Base-by-base conservation (phyloP, 64 coral and sea anemone species). In the Pocillopora damicornis region DNA sequence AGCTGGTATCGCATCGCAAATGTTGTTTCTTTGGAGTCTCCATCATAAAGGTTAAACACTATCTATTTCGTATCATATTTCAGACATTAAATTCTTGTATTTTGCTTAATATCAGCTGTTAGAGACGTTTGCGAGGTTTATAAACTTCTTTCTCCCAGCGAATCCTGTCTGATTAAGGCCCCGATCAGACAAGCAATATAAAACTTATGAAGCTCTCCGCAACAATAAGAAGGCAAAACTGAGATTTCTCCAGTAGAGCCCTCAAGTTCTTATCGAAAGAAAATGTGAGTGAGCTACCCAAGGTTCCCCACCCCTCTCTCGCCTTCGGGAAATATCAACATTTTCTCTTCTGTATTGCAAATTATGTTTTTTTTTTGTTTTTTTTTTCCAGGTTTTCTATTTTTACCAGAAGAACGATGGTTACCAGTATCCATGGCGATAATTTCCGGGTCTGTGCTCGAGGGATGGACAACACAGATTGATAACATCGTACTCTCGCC, bases 381-480 rank as follows among this genome's bases (percentile, higher is more conserved):
- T 23, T 23, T 17, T 36, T 86, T 73, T 61, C 23, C 81, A 89
- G 87, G 57, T 73, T 59, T 87, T 56, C 79, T 89, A 71, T 22
- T 59, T 11, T 37, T 96, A 65, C 60, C 82, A 42, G 59, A 64
- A 42, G 25, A 62, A 45, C 75, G 75, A 26, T 96, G 91, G 90
- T 63, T 74, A 18, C 51, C 51, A 80, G 62, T 90, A 11, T 34
- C 74, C n/a, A 26, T 62, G 26, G 87, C 81, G 17, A 38, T 93
- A 59, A 69, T 59, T 13, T 77, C 78, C 22, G 76, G 87, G 22
- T 96, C 94, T 5, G 34, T 96, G 36, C 76, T 96, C 11, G 94
- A 96, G 22, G 87, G 91, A 0, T 96, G 94, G 94, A 96, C 94
- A 57, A 83, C 88, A 13, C 94, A 96, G 37, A 90, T 96, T 35